Conservation (phyloP, 1,140 invertebrate species). For the Drosophila rufa region DNA sequence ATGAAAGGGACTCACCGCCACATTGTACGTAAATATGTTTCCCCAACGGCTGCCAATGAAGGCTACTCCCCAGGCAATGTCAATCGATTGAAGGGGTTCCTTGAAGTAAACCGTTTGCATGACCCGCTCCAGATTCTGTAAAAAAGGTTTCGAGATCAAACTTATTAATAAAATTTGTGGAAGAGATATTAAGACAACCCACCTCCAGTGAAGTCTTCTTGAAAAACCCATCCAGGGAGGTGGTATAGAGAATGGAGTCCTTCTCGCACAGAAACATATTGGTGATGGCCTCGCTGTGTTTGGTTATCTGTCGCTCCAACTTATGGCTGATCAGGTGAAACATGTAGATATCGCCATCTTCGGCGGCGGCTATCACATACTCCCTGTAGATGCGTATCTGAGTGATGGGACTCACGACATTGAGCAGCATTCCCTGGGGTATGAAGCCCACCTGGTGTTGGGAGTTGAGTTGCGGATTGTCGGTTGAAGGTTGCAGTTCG, state of each 20-base stretch:
- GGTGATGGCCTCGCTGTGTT: constrained; percentile 81
- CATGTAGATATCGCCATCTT: constrained; percentile 87
- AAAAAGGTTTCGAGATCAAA: neutral
- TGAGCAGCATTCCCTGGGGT: constrained; percentile 51
- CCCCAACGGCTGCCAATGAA: constrained; percentile 82
- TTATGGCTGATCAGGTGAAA: constrained; percentile 85
- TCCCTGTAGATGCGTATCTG: constrained; percentile 65
- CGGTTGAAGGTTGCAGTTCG: constrained; percentile 16
- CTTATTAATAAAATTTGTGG: neutral
- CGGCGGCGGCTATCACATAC: constrained; percentile 85
- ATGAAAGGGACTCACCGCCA: constrained; percentile 58
- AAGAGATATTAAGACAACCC: neutral
- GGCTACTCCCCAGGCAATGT: constrained; percentile 70
- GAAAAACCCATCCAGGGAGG: constrained; percentile 77
- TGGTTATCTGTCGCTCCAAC: constrained; percentile 85
- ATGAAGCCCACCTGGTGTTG: constrained; percentile 27
- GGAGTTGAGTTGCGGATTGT: neutral
- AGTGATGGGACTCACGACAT: constrained; percentile 64
- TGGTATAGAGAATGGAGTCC: constrained; percentile 67
- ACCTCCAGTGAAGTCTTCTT: constrained; percentile 77
- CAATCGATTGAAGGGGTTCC: constrained; percentile 79
- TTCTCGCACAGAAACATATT: constrained; percentile 68
- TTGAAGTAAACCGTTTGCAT: constrained; percentile 73
- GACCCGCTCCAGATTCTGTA: constrained; percentile 69
- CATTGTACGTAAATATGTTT: constrained; percentile 70